Evolutionary conservation across 2,113 vertebrate genomes (phyloP).

Genomic region (Pedionomus torquatus): DNA sequence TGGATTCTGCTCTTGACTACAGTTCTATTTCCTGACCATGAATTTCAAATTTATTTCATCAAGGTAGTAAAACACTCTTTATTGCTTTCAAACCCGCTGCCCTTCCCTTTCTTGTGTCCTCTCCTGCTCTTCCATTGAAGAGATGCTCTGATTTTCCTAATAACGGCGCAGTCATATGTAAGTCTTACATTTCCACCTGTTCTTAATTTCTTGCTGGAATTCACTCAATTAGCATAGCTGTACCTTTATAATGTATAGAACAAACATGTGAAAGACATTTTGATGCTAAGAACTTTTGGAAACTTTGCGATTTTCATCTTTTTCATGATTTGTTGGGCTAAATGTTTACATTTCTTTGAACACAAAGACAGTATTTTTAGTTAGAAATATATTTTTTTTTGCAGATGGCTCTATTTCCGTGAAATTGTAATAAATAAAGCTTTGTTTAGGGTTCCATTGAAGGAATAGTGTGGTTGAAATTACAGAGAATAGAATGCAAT

Average conservation of each 20-base stretch:
- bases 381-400: neutral
- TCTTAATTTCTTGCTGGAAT: neutral
- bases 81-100: neutral
- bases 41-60: neutral
- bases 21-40: neutral
- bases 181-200: neutral
- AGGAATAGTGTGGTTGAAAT: neutral
- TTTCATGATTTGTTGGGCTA: neutral
- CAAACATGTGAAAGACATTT: neutral
- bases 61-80: neutral
- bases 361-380: neutral
- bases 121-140: neutral
- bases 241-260: neutral
- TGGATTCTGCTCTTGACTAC: neutral
- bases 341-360: neutral
- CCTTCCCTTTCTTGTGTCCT: neutral
- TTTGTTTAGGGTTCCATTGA: neutral
- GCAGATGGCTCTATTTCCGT: neutral
- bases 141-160: neutral
- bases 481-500: neutral
- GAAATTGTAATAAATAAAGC: neutral
- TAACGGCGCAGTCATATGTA: neutral
- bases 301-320: neutral
- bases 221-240: neutral
- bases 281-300: neutral